Evolutionary conservation across 2,113 vertebrate species (phyloP).

Genomic region (Ramphastos sulfuratus): DNA sequence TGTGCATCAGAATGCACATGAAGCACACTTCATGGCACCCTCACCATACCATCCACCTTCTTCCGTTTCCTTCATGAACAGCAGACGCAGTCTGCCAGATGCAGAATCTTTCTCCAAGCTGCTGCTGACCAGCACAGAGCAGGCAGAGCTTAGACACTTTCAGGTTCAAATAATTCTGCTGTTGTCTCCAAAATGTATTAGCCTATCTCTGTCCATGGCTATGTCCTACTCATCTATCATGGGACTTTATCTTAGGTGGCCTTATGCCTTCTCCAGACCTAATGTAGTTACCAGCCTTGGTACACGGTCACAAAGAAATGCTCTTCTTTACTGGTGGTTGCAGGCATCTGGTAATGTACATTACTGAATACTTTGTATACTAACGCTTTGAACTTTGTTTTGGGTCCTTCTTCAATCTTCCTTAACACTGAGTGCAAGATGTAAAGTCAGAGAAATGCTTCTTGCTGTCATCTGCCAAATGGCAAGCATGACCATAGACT

Average conservation of each 20-base stretch:
- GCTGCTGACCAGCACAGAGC: accelerated
- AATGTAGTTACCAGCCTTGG: background rate
- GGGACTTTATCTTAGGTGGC: background rate
- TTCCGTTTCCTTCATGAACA: background rate
- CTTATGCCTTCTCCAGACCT: background rate
- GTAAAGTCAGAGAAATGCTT: background rate
- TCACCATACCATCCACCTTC: background rate
- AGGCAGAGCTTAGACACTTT: background rate
- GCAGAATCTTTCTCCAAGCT: background rate
- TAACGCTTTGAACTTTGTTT: background rate
- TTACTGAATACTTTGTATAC: background rate
- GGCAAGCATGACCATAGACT: background rate
- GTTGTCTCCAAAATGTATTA: background rate
- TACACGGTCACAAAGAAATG: background rate
- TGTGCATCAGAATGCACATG: background rate
- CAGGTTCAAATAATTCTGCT: background rate
- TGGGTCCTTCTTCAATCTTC: background rate
- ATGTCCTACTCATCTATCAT: background rate
- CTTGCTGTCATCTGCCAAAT: background rate
- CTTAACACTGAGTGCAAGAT: background rate
- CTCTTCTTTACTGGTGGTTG: background rate
- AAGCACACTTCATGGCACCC: background rate
- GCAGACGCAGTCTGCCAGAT: background rate
- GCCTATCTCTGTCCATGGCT: background rate
- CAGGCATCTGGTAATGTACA: background rate